Conservation (phyloP, 1,140 invertebrate genomes). For the Drosophila obscura region DNA sequence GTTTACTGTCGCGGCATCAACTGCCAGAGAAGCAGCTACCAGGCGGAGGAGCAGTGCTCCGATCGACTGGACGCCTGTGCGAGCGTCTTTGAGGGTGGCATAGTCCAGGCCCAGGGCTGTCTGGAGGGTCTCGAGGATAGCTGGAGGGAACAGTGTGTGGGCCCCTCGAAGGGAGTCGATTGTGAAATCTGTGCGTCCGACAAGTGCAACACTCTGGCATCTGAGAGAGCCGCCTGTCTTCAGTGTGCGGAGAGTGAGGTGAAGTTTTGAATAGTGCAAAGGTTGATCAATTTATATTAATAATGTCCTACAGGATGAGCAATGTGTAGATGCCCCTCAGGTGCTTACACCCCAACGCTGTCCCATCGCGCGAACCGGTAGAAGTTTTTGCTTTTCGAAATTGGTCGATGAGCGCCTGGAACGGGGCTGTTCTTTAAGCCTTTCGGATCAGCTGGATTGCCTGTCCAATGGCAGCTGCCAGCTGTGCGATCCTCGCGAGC, state of each 20-base stretch:
- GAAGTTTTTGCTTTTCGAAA: constrained; percentile 61
- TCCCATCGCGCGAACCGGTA: constrained; percentile 51
- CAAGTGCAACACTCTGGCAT: constrained; percentile 58
- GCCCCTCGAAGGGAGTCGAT: not conserved
- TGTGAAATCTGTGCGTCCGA: constrained; percentile 61
- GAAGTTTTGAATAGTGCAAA: not conserved
- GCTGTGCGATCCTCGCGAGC: constrained; percentile 63
- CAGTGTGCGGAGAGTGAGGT: constrained; percentile 63
- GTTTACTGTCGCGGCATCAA: constrained; percentile 70
- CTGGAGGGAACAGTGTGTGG: constrained; percentile 26
- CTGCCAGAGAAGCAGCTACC: constrained; percentile 66
- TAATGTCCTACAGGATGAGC: constrained; percentile 36
- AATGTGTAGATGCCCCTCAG: constrained; percentile 39
- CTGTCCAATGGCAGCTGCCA: constrained; percentile 44
- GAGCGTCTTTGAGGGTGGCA: constrained; percentile 59
- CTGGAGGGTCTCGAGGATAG: constrained; percentile 30
- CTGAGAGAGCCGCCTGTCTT: constrained; percentile 47
- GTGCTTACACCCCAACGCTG: constrained; percentile 40
- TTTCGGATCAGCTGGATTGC: constrained; percentile 58
- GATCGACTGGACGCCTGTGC: constrained; percentile 66
- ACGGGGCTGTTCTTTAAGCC: constrained; percentile 53
- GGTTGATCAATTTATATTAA: not conserved
- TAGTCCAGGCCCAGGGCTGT: constrained; percentile 68
- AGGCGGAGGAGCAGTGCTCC: constrained; percentile 44
- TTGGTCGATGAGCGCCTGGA: constrained; percentile 31